A percentile compares a stretch with the other conserved stretches of the same genome.
phyloP scores from a whole-genome alignment of 2,888 invertebrate species.

The Dermolepida albohirtum region DNA sequence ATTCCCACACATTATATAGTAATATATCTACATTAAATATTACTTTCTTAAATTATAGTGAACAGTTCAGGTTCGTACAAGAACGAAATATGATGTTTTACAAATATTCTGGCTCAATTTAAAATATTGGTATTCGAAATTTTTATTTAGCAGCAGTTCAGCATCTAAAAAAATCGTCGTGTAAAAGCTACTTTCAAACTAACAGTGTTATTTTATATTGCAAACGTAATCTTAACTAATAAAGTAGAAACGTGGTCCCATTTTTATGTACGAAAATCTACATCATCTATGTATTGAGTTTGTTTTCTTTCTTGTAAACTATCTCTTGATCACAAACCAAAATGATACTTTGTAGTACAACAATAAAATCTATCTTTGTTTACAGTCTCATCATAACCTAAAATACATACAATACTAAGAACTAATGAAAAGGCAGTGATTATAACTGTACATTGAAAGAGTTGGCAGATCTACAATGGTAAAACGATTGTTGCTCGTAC shows the following conservation, averaged over 20 bases:
- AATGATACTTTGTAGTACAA: slow-evolving; percentile 24
- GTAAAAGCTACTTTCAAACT: too few relatives aligned
- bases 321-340: slow-evolving; percentile 26
- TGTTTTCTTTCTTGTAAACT: not conserved
- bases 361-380: slow-evolving; percentile 31
- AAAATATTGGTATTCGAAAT: too few relatives aligned
- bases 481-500: slow-evolving; percentile 43
- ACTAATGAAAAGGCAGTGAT: slow-evolving; percentile 52
- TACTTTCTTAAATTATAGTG: too few relatives aligned
- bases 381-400: slow-evolving; percentile 50
- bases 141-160: too few relatives aligned
- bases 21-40: too few relatives aligned
- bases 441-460: slow-evolving; percentile 50
- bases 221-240: not conserved
- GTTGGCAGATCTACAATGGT: slow-evolving; percentile 51
- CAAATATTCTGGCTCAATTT: too few relatives aligned
- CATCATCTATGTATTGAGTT: not conserved
- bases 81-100: too few relatives aligned
- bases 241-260: slow-evolving; percentile 32
- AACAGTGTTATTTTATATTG: not conserved
- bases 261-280: slow-evolving; percentile 13
- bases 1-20: too few relatives aligned
- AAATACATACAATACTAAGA: slow-evolving; percentile 49
- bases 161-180: too few relatives aligned
- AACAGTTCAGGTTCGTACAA: too few relatives aligned